Evolutionary conservation across 2,113 vertebrate genomes (phyloP).

Genomic region (Alligator sinensis): DNA sequence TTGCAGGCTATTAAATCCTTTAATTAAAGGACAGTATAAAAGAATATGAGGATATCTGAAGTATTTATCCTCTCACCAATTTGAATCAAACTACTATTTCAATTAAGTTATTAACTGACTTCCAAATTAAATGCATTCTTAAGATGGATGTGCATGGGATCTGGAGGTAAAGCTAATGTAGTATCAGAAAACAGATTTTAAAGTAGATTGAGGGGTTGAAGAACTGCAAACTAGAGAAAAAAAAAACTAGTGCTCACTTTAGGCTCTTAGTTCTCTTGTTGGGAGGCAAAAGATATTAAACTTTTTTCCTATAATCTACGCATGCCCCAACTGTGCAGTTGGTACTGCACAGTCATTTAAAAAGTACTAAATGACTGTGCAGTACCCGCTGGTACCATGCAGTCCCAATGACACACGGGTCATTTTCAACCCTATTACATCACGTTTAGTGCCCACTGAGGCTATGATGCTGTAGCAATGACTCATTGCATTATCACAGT

Average conservation of each 20-base stretch:
- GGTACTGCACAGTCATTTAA: no score
- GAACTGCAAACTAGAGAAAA: neutral
- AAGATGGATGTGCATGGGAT: constrained; percentile 23
- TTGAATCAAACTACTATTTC: constrained; percentile 75
- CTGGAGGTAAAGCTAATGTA: constrained; percentile 30
- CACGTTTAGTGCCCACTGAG: no score
- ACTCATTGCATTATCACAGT: no score
- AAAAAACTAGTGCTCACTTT: neutral
- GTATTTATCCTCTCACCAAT: constrained; percentile 32
- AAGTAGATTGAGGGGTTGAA: neutral
- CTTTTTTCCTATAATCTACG: neutral
- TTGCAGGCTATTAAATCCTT: constrained; percentile 57
- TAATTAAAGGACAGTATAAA: constrained; percentile 73
- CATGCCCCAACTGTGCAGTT: no score
- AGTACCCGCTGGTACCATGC: no score
- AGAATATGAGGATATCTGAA: constrained; percentile 52
- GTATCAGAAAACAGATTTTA: neutral
- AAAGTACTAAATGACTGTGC: no score
- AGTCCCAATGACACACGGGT: no score
- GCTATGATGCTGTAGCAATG: no score
- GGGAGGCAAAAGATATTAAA: neutral
- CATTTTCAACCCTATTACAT: no score
- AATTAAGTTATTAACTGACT: constrained; percentile 71
- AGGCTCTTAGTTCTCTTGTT: neutral
- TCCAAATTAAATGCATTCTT: constrained; percentile 58